A percentile compares a stretch with the other conserved stretches of the same genome.
phyloP scores from a whole-genome alignment of 2,888 invertebrate species.

The Chironomus tentans region DNA sequence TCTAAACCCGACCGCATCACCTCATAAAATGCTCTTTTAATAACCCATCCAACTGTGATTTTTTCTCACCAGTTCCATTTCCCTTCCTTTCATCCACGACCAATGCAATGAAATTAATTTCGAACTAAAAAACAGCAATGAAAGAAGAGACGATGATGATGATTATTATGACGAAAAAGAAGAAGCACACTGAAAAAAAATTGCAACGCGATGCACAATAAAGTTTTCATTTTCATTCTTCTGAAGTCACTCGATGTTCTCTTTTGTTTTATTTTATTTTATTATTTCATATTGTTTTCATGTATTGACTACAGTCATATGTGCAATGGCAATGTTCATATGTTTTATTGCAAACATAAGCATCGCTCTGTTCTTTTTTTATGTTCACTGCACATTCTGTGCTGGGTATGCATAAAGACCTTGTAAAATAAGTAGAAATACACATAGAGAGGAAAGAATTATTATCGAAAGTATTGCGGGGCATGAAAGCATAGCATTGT shows the following conservation, averaged over 20 bases:
- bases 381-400: no score
- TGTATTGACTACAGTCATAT: background rate
- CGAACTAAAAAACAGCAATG: background rate
- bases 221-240: slow-evolving; percentile 5
- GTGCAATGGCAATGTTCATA: background rate
- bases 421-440: background rate
- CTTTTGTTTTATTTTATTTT: background rate
- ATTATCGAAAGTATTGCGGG: background rate
- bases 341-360: slow-evolving; percentile 3
- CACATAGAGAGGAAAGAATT: background rate
- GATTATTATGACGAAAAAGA: background rate
- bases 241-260: background rate
- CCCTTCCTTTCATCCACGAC: no score
- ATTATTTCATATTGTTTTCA: background rate
- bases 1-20: background rate
- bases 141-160: background rate
- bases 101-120: background rate
- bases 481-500: background rate
- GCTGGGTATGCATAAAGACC: background rate
- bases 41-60: no score
- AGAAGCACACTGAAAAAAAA: background rate
- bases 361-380: background rate
- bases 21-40: no score
- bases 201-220: slow-evolving; percentile 5
- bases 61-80: no score